Percentiles rank a stretch among this genome's conserved stretches.
Evolutionary conservation across 2,797 vertebrate species (phyloP).

Genomic region (Sternarchorhynchus goeldii): DNA sequence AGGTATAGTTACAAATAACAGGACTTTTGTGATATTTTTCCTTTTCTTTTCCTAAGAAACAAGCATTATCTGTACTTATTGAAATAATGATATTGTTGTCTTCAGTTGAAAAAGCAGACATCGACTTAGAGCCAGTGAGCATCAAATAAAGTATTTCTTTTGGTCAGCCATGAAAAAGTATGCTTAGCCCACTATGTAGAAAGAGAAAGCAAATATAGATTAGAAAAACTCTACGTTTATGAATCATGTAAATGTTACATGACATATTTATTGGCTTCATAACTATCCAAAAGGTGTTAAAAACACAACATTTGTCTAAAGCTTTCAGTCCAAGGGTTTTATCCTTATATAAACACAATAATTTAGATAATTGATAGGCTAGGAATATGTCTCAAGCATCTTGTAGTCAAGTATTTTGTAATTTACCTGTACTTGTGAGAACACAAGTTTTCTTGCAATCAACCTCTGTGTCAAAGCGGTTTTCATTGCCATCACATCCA

Average conservation of each 20-base stretch:
- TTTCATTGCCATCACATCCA: constrained; percentile 83
- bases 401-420: constrained; percentile 3
- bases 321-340: too few species aligned
- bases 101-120: background rate
- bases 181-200: constrained; percentile 20
- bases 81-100: background rate
- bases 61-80: background rate
- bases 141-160: background rate
- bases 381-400: background rate
- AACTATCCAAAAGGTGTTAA: too few species aligned
- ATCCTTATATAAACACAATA: too few species aligned
- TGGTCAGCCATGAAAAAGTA: background rate
- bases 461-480: constrained; percentile 82
- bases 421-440: constrained; percentile 68
- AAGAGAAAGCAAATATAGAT: background rate
- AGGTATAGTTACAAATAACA: constrained; percentile 33
- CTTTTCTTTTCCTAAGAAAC: background rate
- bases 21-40: background rate
- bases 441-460: constrained; percentile 83
- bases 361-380: too few species aligned
- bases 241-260: too few species aligned
- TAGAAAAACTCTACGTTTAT: background rate
- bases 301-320: too few species aligned
- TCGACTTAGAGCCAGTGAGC: background rate
- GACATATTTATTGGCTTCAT: background rate